A percentile compares a stretch with the other conserved stretches of the same genome.
These are phyloP conservation scores for Bergia sp. DNA, from an alignment of 92 coral and sea anemone genomes.

Conservation along the genomic window DNA sequence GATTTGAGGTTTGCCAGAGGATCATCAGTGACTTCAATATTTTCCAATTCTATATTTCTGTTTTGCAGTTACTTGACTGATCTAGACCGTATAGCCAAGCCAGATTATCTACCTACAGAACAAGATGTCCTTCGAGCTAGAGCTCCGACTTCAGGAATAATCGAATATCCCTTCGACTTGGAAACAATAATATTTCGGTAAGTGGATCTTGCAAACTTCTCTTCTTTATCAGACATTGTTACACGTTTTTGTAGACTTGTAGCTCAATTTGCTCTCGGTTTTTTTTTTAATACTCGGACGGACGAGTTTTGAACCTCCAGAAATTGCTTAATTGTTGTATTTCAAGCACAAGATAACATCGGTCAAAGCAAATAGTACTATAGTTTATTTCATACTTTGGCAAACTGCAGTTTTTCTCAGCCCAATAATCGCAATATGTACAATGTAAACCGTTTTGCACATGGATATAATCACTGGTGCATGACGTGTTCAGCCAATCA, in stretches of 20 bases:
- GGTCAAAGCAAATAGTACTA: neutral
- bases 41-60: neutral
- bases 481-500: conserved; percentile 23
- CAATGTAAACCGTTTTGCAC: conserved; percentile 23
- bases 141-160: conserved; percentile 98
- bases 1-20: neutral
- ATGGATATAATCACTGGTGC: conserved; percentile 13
- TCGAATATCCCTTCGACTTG: conserved; percentile 98
- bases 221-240: neutral
- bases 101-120: conserved; percentile 94
- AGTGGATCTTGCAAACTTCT: conserved; percentile 43
- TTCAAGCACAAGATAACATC: neutral
- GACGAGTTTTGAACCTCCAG: neutral
- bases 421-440: conserved; percentile 2
- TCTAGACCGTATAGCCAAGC: conserved; percentile 90
- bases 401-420: neutral
- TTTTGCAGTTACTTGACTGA: conserved; percentile 90
- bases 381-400: neutral
- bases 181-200: conserved; percentile 99
- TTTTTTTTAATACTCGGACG: neutral
- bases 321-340: neutral
- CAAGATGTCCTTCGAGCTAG: conserved; percentile 98
- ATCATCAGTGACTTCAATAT: neutral
- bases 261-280: neutral
- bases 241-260: neutral